These are phyloP conservation scores for Columba janthina DNA, from an alignment of 2,113 vertebrate species.

Conservation along the genomic window DNA sequence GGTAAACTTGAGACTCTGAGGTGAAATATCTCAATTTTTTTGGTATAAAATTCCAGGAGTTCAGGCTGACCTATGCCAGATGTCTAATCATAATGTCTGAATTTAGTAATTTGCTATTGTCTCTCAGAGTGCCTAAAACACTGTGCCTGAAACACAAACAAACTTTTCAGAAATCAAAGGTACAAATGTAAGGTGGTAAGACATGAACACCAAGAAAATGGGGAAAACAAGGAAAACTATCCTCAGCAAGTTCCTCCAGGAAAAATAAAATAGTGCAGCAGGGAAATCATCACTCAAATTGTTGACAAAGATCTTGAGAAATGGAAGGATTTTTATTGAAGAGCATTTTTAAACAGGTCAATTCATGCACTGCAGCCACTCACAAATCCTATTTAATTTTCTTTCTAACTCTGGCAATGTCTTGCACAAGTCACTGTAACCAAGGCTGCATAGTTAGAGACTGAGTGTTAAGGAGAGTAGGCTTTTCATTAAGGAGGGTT, in stretches of 20 bases:
- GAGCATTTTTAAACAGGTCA: background rate
- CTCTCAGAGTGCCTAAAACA: background rate
- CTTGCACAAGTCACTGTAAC: background rate
- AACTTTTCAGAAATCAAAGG: background rate
- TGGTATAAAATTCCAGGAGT: background rate
- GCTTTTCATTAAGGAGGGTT: background rate
- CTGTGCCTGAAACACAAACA: background rate
- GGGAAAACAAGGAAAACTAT: background rate
- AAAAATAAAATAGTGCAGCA: background rate
- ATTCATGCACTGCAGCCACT: background rate
- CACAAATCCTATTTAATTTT: background rate
- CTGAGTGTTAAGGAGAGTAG: background rate
- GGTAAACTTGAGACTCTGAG: background rate
- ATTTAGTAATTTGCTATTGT: background rate
- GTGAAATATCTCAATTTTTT: background rate
- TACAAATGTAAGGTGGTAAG: background rate
- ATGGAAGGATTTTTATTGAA: background rate
- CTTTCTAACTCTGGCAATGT: background rate
- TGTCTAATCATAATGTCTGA: background rate
- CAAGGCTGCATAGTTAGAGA: background rate
- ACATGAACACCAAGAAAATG: background rate
- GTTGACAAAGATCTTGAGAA: background rate
- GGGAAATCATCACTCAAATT: background rate
- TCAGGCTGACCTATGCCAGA: background rate
- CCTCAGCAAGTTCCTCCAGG: background rate